Conservation (phyloP, 2,888 invertebrate genomes). For the Caenorhabditis angaria region DNA sequence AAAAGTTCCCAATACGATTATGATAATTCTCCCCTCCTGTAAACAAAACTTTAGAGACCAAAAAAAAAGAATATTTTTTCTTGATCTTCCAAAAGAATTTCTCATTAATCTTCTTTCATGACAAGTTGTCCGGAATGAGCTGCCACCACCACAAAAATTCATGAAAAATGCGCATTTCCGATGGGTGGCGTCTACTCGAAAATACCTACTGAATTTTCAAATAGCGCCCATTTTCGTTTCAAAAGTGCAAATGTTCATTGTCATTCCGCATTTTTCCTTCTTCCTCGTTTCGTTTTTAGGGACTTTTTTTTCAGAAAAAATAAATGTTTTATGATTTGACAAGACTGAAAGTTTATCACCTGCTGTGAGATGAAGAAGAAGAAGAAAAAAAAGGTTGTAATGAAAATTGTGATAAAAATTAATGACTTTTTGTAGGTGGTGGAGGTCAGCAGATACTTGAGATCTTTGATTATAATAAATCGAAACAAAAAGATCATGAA, state of each 20-base stretch:
- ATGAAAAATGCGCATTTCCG: conserved; percentile 24
- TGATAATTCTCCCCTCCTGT: no score
- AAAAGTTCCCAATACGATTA: no score
- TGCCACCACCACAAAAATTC: not conserved
- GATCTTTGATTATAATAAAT: not conserved
- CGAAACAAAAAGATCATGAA: not conserved
- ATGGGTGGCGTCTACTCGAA: conserved; percentile 11
- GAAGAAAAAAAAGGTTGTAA: not conserved
- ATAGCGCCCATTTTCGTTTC: conserved; percentile 25
- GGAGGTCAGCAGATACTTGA: not conserved
- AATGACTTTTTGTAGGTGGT: not conserved
- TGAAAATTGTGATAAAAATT: not conserved
- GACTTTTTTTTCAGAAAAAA: not conserved
- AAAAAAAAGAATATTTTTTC: no score
- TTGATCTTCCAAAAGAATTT: not conserved
- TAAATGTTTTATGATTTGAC: not conserved
- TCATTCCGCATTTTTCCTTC: not conserved
- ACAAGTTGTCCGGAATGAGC: not conserved
- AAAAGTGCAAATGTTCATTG: not conserved
- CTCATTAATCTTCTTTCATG: not conserved
- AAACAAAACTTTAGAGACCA: no score
- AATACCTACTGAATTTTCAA: conserved; percentile 20
- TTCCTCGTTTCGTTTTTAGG: conserved; percentile 8
- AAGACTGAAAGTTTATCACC: conserved; percentile 1
- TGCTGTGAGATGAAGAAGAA: no score